These are phyloP conservation scores for Rotaria socialis DNA, from an alignment of 2,888 invertebrate species.

Conservation along the genomic window DNA sequence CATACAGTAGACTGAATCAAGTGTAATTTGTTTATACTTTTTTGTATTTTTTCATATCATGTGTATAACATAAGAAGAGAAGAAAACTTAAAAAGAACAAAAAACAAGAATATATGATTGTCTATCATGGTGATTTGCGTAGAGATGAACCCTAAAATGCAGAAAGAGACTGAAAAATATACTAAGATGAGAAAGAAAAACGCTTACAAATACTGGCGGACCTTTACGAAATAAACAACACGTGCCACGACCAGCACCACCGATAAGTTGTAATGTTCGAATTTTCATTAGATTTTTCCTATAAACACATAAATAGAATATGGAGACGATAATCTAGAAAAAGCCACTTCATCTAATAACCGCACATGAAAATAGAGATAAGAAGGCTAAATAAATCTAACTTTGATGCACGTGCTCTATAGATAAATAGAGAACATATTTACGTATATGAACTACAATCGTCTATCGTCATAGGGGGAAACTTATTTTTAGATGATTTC, in stretches of 20 bases:
- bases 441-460: too few relatives aligned
- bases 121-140: neutral
- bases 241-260: neutral
- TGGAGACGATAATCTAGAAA: too few relatives aligned
- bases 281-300: neutral
- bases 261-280: neutral
- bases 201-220: neutral
- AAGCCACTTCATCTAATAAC: too few relatives aligned
- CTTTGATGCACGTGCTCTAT: too few relatives aligned
- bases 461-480: too few relatives aligned
- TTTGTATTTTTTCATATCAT: neutral
- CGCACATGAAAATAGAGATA: too few relatives aligned
- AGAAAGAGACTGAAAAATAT: neutral
- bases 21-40: neutral
- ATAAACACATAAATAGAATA: neutral
- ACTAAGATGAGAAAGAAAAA: neutral
- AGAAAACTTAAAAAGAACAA: neutral
- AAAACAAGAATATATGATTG: neutral
- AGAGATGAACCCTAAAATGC: neutral
- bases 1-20: neutral
- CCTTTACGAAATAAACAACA: neutral
- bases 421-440: too few relatives aligned
- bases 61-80: neutral
- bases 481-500: too few relatives aligned
- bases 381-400: too few relatives aligned